Conservation (phyloP, 2,113 vertebrate species). For the Micronisus gabar region DNA sequence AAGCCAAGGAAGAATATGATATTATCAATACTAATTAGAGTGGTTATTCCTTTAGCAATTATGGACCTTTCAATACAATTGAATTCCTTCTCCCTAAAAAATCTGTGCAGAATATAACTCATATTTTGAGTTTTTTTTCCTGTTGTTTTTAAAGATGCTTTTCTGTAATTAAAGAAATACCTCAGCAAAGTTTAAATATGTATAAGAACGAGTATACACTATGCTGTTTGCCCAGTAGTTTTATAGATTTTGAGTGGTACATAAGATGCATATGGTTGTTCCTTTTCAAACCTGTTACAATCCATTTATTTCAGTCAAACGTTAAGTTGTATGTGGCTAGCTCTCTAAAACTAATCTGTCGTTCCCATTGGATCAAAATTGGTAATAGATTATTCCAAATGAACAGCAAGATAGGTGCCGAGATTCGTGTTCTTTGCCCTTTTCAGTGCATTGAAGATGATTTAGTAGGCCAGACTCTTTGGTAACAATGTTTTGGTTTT, state of each 20-base stretch:
- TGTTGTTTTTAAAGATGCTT: conserved; percentile 19
- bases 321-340: not conserved
- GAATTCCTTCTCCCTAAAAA: not conserved
- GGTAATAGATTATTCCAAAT: not conserved
- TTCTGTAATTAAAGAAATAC: conserved; percentile 63
- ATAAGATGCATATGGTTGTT: not conserved
- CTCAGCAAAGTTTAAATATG: conserved; percentile 56
- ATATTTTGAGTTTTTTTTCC: conserved; percentile 11
- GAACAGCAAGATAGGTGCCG: not conserved
- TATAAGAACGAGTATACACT: not conserved
- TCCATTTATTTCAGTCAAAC: not conserved
- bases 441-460: not conserved
- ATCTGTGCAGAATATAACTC: not conserved
- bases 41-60: conserved; percentile 30
- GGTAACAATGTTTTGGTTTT: not conserved
- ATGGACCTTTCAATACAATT: not conserved
- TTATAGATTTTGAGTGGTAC: conserved; percentile 19
- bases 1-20: conserved; percentile 25
- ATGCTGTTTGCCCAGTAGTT: conserved; percentile 49
- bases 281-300: not conserved
- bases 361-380: not conserved
- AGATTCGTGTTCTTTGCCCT: not conserved
- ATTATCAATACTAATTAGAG: not conserved
- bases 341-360: not conserved
- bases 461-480: not conserved